Percentiles rank a stretch among this genome's conserved stretches.
These are phyloP conservation scores for Watsonalla cultraria DNA, from an alignment of 2,888 invertebrate genomes.

Conservation along the genomic window DNA sequence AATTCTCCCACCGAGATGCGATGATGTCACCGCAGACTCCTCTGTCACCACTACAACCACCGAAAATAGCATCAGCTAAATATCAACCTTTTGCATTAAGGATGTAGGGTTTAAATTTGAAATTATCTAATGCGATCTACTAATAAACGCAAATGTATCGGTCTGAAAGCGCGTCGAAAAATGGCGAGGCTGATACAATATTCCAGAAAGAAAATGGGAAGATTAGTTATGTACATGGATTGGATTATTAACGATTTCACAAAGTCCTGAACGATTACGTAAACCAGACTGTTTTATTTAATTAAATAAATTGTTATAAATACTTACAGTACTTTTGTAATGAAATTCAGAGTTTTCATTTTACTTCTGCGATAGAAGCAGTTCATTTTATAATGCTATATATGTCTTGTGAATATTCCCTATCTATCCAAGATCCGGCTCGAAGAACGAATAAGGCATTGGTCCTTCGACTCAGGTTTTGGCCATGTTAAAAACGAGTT, in stretches of 20 bases:
- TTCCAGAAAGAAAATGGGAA: constrained; percentile 32
- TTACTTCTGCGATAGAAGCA: no score
- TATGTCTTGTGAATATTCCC: no score
- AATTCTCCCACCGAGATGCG: constrained; percentile 63
- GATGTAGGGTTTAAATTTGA: constrained; percentile 7
- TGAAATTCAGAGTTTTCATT: constrained; percentile 24
- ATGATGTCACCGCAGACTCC: constrained; percentile 53
- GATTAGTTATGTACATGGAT: constrained; percentile 39
- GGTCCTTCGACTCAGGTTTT: no score
- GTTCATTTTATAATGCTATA: no score
- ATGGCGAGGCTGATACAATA: constrained; percentile 29
- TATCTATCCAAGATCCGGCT: no score
- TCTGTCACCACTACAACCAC: constrained; percentile 34
- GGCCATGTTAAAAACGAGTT: no score
- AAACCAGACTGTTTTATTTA: neutral
- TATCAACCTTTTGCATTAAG: constrained; percentile 4
- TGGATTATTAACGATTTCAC: constrained; percentile 44
- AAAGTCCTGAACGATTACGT: constrained; percentile 9
- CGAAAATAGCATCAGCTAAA: constrained; percentile 20
- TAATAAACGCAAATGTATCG: constrained; percentile 12
- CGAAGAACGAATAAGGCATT: no score
- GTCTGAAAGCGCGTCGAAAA: constrained; percentile 31
- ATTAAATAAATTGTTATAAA: neutral
- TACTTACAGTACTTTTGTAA: constrained; percentile 15
- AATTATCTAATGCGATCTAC: constrained; percentile 27